phyloP scores from a whole-genome alignment of 2,888 invertebrate genomes.

The Baccha elongata region DNA sequence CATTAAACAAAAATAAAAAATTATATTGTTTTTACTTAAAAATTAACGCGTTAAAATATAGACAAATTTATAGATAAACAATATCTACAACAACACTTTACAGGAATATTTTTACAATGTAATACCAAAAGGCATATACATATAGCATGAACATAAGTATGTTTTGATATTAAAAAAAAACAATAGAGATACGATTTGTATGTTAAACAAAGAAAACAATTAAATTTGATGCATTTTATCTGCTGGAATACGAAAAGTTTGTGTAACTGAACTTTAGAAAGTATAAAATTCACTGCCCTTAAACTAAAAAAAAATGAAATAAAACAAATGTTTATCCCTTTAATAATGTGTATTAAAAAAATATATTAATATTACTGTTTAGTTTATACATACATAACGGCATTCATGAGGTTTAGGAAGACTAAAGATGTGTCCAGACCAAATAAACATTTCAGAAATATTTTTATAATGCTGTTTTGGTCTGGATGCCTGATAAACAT shows the following conservation, averaged over 20 bases:
- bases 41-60: conserved; percentile 21
- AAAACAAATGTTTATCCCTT: too few relatives aligned
- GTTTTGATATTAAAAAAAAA: background rate
- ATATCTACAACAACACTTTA: conserved; percentile 22
- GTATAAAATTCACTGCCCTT: conserved; percentile 2
- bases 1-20: conserved; percentile 20
- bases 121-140: background rate
- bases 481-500: too few relatives aligned
- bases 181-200: background rate
- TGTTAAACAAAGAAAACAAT: background rate
- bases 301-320: conserved; percentile 5
- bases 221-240: background rate
- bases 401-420: too few relatives aligned
- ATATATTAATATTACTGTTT: too few relatives aligned
- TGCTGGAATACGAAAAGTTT: background rate
- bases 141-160: background rate
- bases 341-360: too few relatives aligned
- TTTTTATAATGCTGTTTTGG: too few relatives aligned
- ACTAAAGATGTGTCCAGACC: too few relatives aligned
- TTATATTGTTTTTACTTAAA: conserved; percentile 17
- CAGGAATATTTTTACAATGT: conserved; percentile 19
- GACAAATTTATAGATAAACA: conserved; percentile 7
- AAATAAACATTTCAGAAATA: too few relatives aligned
- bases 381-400: too few relatives aligned
- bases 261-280: background rate